phyloP scores from a whole-genome alignment of 2,888 invertebrate genomes.

The Leptopilina myrica region DNA sequence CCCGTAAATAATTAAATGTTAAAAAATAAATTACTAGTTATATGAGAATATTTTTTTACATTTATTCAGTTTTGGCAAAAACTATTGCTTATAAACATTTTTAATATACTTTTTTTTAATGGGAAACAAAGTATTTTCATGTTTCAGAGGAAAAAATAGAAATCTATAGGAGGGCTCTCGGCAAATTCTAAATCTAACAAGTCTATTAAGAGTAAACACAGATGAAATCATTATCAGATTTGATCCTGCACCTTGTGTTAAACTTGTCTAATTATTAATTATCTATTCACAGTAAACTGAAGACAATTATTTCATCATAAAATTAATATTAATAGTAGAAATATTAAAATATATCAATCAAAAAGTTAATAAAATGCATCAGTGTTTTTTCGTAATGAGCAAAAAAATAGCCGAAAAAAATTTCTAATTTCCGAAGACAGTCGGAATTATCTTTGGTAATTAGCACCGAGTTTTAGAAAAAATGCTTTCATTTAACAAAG shows the following conservation, averaged over 20 bases:
- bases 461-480: slow-evolving; percentile 17
- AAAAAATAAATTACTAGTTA: too few relatives aligned
- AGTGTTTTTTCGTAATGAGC: slow-evolving; percentile 5
- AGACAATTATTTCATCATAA: slow-evolving; percentile 3
- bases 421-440: neutral
- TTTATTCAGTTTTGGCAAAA: too few relatives aligned
- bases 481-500: slow-evolving; percentile 5
- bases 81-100: too few relatives aligned
- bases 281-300: slow-evolving; percentile 11
- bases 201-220: slow-evolving; percentile 23
- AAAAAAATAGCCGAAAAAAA: neutral
- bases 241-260: slow-evolving; percentile 14
- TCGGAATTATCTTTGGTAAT: slow-evolving; percentile 24
- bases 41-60: too few relatives aligned
- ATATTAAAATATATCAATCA: neutral
- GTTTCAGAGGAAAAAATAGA: neutral
- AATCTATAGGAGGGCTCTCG: slow-evolving; percentile 8
- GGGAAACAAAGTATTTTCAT: neutral
- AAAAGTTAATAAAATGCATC: slow-evolving; percentile 2
- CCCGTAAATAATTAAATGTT: too few relatives aligned
- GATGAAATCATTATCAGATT: slow-evolving; percentile 14
- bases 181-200: slow-evolving; percentile 25
- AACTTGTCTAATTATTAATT: slow-evolving; percentile 6
- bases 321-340: neutral
- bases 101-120: too few relatives aligned